A percentile compares a stretch with the other conserved stretches of the same genome.
These are phyloP conservation scores for Rhizoglyphus robini DNA, from an alignment of 1,140 invertebrate species.

Conservation along the genomic window DNA sequence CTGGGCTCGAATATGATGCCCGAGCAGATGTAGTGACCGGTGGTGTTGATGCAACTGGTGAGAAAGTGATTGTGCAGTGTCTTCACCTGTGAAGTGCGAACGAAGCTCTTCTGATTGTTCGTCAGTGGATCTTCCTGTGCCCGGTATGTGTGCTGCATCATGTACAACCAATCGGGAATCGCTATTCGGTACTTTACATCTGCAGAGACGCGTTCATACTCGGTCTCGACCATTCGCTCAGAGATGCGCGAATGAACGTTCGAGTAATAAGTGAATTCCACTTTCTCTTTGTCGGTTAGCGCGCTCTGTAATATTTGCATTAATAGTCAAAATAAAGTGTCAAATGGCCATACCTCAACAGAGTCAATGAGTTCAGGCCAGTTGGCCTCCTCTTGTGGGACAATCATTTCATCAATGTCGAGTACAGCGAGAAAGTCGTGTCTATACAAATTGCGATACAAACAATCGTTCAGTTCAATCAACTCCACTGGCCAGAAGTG, in stretches of 20 bases:
- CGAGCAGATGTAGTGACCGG: background rate
- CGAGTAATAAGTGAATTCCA: background rate
- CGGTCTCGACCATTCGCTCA: too few species aligned
- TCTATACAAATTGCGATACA: conserved; percentile 68
- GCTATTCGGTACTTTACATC: conserved; percentile 34
- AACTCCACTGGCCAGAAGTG: conserved; percentile 2
- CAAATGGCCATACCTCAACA: background rate
- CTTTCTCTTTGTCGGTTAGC: background rate
- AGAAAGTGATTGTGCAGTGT: conserved; percentile 85
- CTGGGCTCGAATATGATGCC: background rate
- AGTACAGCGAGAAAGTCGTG: conserved; percentile 64
- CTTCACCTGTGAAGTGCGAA: conserved; percentile 70
- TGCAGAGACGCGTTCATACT: conserved; percentile 17
- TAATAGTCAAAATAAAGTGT: too few species aligned
- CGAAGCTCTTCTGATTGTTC: conserved; percentile 85
- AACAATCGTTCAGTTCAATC: conserved; percentile 68
- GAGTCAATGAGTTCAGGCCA: conserved; percentile 10
- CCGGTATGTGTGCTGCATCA: conserved; percentile 79
- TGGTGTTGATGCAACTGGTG: conserved; percentile 60
- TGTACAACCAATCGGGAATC: conserved; percentile 76
- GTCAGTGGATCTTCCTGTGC: conserved; percentile 75
- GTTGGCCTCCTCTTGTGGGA: conserved; percentile 41
- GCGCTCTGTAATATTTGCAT: too few species aligned
- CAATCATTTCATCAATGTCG: conserved; percentile 75
- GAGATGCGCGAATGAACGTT: background rate